Percentiles rank a stretch among this genome's conserved stretches.
Conservation (phyloP, 2,888 invertebrate species). For the Napeogenes inachia region DNA sequence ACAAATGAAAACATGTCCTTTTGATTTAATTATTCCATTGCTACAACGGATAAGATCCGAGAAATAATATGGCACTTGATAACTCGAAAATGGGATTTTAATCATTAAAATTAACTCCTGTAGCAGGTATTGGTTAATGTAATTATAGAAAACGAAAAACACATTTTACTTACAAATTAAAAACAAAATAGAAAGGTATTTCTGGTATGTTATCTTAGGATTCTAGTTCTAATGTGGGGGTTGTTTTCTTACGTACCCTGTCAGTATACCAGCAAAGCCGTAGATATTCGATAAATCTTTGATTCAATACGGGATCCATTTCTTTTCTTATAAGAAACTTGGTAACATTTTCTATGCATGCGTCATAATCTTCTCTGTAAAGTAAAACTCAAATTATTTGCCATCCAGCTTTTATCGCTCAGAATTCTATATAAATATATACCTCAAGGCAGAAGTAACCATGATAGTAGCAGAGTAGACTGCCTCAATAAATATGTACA, state of each 20-base stretch:
- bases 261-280: slow-evolving; percentile 63
- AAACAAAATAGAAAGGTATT: no score
- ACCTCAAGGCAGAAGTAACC: slow-evolving; percentile 59
- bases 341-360: slow-evolving; percentile 49
- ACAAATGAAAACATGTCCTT: no score
- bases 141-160: no score
- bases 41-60: no score
- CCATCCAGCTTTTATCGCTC: background rate
- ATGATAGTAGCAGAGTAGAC: slow-evolving; percentile 65
- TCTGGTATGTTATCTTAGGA: no score
- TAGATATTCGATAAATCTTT: slow-evolving; percentile 56
- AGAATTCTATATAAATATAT: background rate
- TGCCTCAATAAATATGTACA: slow-evolving; percentile 58
- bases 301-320: slow-evolving; percentile 47
- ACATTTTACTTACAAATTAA: no score
- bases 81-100: no score
- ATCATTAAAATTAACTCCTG: no score
- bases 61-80: no score
- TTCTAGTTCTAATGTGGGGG: no score
- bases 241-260: slow-evolving; percentile 42
- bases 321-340: slow-evolving; percentile 52
- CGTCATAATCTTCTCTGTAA: slow-evolving; percentile 55
- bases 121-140: no score
- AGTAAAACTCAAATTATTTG: background rate
- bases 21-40: no score